Conservation (phyloP, 2,113 vertebrate species). For the Ptyas mucosa region DNA sequence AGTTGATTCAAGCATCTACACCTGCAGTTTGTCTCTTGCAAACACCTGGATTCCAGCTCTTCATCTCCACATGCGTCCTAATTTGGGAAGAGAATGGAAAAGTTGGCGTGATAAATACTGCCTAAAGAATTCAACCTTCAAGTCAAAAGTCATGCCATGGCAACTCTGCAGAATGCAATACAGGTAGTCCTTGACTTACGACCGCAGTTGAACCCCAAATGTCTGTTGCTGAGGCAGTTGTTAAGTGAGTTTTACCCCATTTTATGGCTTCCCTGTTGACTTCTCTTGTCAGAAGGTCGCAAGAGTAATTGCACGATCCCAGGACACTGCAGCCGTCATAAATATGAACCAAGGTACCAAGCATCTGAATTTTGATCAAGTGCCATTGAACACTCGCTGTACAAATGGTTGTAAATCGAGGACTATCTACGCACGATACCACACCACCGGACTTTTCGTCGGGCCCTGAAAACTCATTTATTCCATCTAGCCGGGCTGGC, state of each 20-base stretch:
- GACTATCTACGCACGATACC: too few species aligned
- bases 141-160: neutral
- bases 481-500: too few species aligned
- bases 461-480: too few species aligned
- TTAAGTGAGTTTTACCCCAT: neutral
- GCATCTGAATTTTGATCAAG: neutral
- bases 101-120: neutral
- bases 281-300: neutral
- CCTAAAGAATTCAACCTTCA: neutral
- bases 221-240: neutral
- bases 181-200: neutral
- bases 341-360: neutral
- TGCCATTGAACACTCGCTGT: neutral
- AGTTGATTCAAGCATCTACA: conserved; percentile 15
- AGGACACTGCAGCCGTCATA: neutral
- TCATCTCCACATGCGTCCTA: neutral
- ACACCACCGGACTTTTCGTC: too few species aligned
- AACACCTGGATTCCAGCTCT: neutral
- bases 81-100: neutral
- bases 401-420: neutral
- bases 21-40: neutral
- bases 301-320: neutral
- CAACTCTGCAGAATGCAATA: neutral
- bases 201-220: neutral
- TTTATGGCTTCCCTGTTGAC: neutral